These are phyloP conservation scores for Tinea trinotella DNA, from an alignment of 2,888 invertebrate species.

Conservation along the genomic window DNA sequence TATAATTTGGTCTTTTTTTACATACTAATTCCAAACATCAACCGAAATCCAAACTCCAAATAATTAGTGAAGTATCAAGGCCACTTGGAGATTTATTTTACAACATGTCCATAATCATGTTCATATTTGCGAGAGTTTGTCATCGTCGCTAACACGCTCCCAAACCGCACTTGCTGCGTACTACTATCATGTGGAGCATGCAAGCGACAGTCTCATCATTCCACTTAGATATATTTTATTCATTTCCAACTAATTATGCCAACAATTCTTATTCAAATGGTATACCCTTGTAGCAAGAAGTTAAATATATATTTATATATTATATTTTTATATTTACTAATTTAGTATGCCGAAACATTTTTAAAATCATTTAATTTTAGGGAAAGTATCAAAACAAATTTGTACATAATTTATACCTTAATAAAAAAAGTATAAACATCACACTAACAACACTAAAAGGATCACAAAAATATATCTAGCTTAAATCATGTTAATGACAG, in stretches of 20 bases:
- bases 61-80: conserved; percentile 68
- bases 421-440: conserved; percentile 25
- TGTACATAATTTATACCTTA: conserved; percentile 57
- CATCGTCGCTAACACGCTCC: conserved; percentile 20
- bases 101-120: conserved; percentile 48
- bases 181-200: neutral
- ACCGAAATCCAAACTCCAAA: conserved; percentile 65
- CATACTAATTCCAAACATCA: conserved; percentile 66
- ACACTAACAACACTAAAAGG: conserved; percentile 28
- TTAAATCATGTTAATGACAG: conserved; percentile 8
- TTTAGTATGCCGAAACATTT: conserved; percentile 59
- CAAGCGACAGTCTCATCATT: neutral
- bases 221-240: conserved; percentile 23
- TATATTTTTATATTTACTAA: conserved; percentile 45
- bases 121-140: conserved; percentile 42
- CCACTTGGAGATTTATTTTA: conserved; percentile 69
- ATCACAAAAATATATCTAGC: conserved; percentile 22
- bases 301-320: conserved; percentile 30
- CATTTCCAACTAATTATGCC: conserved; percentile 54
- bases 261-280: conserved; percentile 60
- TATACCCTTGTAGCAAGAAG: conserved; percentile 67
- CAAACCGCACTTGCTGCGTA: neutral
- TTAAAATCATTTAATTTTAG: conserved; percentile 40
- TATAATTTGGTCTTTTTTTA: conserved; percentile 65
- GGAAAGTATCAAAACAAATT: conserved; percentile 57